Evolutionary conservation across 2,888 invertebrate species (phyloP), one percentile per base, ranked within the genome.

Genomic region (Meteorus colon): DNA sequence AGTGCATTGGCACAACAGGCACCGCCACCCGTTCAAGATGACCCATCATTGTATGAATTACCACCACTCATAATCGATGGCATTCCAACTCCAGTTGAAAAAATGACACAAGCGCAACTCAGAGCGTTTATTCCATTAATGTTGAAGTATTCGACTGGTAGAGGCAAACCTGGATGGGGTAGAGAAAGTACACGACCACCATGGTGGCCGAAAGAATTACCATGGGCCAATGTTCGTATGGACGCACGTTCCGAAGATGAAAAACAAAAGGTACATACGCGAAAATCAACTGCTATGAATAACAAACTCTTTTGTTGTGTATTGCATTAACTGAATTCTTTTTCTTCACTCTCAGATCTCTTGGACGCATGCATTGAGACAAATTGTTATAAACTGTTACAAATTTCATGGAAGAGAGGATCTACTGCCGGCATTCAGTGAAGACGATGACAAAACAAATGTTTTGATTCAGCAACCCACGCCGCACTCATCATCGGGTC

Each of bases 91-190:
- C 98, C 98, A 19, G 98, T 98, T 0, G 98, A 98, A 91, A 98
- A 98, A 92, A 98, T 98, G 98, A 98, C 98, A 59, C 98, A 98
- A 92, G 98, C 98, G 73, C 98, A 98, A 91, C 91, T 98, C 78
- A 91, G 98, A 85, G 98, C 98, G 77, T 98, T 98, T 90, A 98
- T 98, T 85, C 98, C 98, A 80, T 93, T 98, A 84, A 98, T 98
- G 98, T 92, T 98, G 87, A 98, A 98, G 91, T 98, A 98, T 90
- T 98, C 98, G 5, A 98, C 98, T 82, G 97, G 96, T 86, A 92
- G 98, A 82, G 98, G 98, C 80, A 98, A 98, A 90, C 98, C 98
- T 63, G 98, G 98, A 59, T 98, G 98, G 98, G 98, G 98, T 4
- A 93, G 98, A 84, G 97, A 97, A 88, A 97, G 97, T 24, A 98